phyloP scores from a whole-genome alignment of 2,113 vertebrate species.

The Ptyas mucosa region DNA sequence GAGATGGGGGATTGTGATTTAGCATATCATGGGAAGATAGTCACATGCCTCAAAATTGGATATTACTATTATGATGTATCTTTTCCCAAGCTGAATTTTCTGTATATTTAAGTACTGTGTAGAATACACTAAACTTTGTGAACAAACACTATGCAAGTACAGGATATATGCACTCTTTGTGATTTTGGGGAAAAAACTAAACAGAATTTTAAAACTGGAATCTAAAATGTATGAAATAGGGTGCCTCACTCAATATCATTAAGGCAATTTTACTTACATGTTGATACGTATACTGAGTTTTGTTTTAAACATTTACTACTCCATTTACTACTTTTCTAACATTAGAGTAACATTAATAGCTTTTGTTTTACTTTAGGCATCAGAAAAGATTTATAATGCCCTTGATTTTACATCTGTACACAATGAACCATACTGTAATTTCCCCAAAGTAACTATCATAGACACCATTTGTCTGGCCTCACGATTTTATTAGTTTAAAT shows the following conservation, averaged over 20 bases:
- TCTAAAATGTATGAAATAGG: neutral
- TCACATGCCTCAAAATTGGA: neutral
- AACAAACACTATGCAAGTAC: too few relatives aligned
- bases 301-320: neutral
- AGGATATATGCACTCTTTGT: neutral
- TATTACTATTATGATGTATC: neutral
- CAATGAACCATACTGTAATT: conserved; percentile 33
- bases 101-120: neutral
- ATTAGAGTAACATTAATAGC: neutral
- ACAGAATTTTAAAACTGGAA: neutral
- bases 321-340: neutral
- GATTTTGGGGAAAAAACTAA: neutral
- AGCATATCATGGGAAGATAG: neutral
- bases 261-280: neutral
- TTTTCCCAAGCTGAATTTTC: neutral
- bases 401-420: conserved; percentile 26
- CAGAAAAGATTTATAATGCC: conserved; percentile 25
- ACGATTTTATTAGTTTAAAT: conserved; percentile 60
- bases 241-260: neutral
- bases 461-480: conserved; percentile 37
- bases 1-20: neutral
- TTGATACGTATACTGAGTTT: neutral
- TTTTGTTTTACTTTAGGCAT: conserved; percentile 30
- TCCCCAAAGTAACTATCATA: conserved; percentile 48
- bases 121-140: neutral